Conservation (phyloP, 2,888 invertebrate species). For the Sclerodermus sp. region DNA sequence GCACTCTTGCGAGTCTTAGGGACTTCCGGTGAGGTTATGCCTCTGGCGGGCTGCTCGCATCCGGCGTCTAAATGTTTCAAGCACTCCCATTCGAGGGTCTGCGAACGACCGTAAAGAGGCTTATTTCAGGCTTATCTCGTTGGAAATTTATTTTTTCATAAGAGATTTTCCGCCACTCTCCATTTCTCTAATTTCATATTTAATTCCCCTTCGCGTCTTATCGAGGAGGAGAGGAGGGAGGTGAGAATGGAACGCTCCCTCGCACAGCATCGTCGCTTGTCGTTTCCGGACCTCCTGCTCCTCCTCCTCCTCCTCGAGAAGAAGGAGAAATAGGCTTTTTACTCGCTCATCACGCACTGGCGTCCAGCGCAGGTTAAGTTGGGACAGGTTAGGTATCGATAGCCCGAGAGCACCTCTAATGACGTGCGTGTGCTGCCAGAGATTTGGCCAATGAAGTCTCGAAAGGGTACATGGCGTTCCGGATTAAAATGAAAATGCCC, state of each 20-base stretch:
- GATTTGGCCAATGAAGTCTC: constrained; percentile 54
- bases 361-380: constrained; percentile 37
- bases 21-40: constrained; percentile 53
- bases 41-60: constrained; percentile 41
- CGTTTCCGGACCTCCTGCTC: too few species aligned
- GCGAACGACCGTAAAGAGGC: constrained; percentile 20
- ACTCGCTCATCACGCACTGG: constrained; percentile 41
- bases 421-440: constrained; percentile 53
- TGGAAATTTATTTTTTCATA: not conserved
- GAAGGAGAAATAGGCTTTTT: constrained; percentile 45
- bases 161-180: not conserved
- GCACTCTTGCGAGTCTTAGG: constrained; percentile 48
- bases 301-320: too few species aligned
- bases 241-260: too few species aligned
- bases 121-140: constrained; percentile 4
- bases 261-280: too few species aligned
- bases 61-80: constrained; percentile 48
- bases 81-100: constrained; percentile 10
- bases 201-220: too few species aligned
- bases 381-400: constrained; percentile 41
- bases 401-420: constrained; percentile 49
- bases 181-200: not conserved
- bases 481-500: constrained; percentile 31
- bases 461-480: constrained; percentile 34
- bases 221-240: too few species aligned